phyloP scores from a whole-genome alignment of 2,113 vertebrate genomes.

The Mirounga angustirostris region DNA sequence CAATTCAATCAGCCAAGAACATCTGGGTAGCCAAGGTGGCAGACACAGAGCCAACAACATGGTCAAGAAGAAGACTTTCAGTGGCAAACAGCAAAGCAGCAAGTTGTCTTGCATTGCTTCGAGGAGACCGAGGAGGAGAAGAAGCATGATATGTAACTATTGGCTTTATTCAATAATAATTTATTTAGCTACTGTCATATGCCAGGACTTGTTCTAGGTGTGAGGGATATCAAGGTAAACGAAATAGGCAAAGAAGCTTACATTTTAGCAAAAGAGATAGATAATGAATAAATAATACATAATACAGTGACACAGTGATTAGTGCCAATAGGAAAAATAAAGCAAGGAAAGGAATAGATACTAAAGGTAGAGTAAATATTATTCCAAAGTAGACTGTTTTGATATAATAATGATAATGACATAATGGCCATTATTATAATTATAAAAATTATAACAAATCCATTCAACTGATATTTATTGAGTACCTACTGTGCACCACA shows the following conservation, averaged over 20 bases:
- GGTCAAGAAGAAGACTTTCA: neutral
- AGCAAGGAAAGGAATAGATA: neutral
- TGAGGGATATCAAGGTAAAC: neutral
- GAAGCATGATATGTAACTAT: neutral
- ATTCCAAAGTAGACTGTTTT: neutral
- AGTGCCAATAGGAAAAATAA: neutral
- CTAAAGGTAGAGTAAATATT: neutral
- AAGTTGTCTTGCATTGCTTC: neutral
- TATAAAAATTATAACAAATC: neutral
- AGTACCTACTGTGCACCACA: neutral
- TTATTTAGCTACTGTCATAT: neutral
- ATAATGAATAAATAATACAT: neutral
- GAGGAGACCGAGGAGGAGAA: neutral
- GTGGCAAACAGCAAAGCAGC: neutral
- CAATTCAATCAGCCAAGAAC: neutral
- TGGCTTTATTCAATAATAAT: neutral
- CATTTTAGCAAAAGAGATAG: conserved; percentile 5
- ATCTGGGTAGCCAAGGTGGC: neutral
- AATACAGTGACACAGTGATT: neutral
- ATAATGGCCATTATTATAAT: neutral
- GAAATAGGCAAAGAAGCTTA: neutral
- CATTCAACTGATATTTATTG: neutral
- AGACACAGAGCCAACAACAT: neutral
- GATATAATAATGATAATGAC: neutral
- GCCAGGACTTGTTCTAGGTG: neutral